Evolutionary conservation across 2,113 vertebrate species (phyloP).

Genomic region (Muntiacus reevesi): DNA sequence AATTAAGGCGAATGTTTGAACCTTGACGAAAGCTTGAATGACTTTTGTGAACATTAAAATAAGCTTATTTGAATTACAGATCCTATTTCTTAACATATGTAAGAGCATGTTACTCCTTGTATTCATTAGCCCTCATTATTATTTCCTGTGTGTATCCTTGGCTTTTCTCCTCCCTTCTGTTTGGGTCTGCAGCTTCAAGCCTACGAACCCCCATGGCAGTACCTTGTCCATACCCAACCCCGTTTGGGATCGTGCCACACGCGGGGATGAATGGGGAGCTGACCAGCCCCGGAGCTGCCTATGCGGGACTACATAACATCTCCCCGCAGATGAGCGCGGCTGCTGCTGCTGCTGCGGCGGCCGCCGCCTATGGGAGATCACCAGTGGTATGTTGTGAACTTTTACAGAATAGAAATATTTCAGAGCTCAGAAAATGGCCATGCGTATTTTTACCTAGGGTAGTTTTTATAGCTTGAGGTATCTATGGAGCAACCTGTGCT

Average conservation of each 20-base stretch:
- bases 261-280: slow-evolving; percentile 88
- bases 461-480: not conserved
- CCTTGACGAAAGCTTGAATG: not conserved
- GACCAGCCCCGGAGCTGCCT: slow-evolving; percentile 87
- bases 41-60: not conserved
- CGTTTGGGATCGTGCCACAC: slow-evolving; percentile 87
- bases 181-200: slow-evolving; percentile 78
- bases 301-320: slow-evolving; percentile 87
- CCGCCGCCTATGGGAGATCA: slow-evolving; percentile 86
- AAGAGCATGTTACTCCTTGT: not conserved
- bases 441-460: not conserved
- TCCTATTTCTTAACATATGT: not conserved
- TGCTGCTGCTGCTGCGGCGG: slow-evolving; percentile 81
- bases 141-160: not conserved
- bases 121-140: not conserved
- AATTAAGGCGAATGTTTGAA: not conserved
- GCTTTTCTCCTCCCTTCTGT: not conserved
- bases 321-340: slow-evolving; percentile 89
- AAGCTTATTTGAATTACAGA: not conserved
- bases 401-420: not conserved
- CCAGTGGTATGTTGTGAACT: slow-evolving; percentile 82
- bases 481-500: not conserved
- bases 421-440: not conserved
- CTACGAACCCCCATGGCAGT: slow-evolving; percentile 89
- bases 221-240: slow-evolving; percentile 87